phyloP scores from a whole-genome alignment of 2,888 invertebrate genomes.

The Drepanosiphum platanoidis region DNA sequence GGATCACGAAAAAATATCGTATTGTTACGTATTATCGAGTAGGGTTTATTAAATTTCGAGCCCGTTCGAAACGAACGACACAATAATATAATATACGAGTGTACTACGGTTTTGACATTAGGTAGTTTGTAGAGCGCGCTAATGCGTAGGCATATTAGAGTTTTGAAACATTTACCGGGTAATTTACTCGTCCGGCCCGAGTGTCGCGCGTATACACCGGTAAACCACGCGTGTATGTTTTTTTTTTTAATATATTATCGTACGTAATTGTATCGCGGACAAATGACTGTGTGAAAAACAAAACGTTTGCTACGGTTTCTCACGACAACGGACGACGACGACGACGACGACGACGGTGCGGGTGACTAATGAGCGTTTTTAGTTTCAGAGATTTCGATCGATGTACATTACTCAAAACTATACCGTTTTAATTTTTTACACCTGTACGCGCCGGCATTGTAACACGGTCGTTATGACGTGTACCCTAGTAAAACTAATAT shows the following conservation, averaged over 20 bases:
- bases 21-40: too few species aligned
- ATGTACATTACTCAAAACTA: constrained; percentile 8
- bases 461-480: constrained; percentile 1
- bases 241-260: not conserved
- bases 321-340: constrained; percentile 26
- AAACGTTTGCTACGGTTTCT: constrained; percentile 40
- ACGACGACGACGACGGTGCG: too few species aligned
- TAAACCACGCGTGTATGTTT: too few species aligned
- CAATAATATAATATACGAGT: not conserved
- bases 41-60: not conserved
- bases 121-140: constrained; percentile 16
- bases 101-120: not conserved
- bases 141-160: constrained; percentile 42
- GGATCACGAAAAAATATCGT: not conserved
- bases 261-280: not conserved
- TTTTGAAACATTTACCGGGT: constrained; percentile 40
- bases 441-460: not conserved
- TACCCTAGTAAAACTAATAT: constrained; percentile 2
- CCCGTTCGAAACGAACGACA: not conserved
- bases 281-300: constrained; percentile 57
- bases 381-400: constrained; percentile 24
- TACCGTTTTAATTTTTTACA: constrained; percentile 27
- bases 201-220: not conserved
- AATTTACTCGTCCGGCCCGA: constrained; percentile 44
- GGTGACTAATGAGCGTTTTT: constrained; percentile 25